These are phyloP conservation scores for Crotalus helleri DNA, from an alignment of 2,113 vertebrate species.

Conservation along the genomic window DNA sequence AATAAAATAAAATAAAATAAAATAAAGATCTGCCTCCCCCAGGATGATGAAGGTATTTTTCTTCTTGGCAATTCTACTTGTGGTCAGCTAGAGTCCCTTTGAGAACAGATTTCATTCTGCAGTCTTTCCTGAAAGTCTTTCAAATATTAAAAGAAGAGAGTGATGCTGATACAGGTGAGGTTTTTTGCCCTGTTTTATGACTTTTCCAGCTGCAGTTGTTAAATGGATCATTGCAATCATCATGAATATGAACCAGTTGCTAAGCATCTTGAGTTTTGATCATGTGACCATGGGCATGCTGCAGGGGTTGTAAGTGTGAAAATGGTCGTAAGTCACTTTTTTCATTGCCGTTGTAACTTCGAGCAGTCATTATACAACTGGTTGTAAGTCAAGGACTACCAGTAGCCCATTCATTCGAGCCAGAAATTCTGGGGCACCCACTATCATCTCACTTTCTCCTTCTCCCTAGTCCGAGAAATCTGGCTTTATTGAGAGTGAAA, in stretches of 20 bases:
- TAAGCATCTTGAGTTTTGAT: too few relatives aligned
- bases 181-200: background rate
- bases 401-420: background rate
- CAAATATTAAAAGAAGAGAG: background rate
- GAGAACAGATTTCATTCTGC: background rate
- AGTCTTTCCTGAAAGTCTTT: background rate
- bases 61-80: background rate
- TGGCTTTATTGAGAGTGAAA: background rate
- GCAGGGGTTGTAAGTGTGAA: too few relatives aligned
- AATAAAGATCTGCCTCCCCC: background rate
- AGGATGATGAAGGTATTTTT: background rate
- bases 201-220: too few relatives aligned
- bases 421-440: background rate
- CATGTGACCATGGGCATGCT: too few relatives aligned
- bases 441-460: background rate
- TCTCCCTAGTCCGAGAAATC: background rate
- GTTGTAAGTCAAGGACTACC: too few relatives aligned
- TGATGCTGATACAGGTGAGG: background rate
- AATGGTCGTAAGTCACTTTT: too few relatives aligned
- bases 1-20: background rate
- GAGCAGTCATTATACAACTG: too few relatives aligned
- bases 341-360: too few relatives aligned
- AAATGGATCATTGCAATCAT: too few relatives aligned
- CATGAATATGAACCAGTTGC: too few relatives aligned
- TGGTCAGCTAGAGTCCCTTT: background rate